phyloP scores from a whole-genome alignment of 2,797 vertebrate species.

The Psittacula echo region DNA sequence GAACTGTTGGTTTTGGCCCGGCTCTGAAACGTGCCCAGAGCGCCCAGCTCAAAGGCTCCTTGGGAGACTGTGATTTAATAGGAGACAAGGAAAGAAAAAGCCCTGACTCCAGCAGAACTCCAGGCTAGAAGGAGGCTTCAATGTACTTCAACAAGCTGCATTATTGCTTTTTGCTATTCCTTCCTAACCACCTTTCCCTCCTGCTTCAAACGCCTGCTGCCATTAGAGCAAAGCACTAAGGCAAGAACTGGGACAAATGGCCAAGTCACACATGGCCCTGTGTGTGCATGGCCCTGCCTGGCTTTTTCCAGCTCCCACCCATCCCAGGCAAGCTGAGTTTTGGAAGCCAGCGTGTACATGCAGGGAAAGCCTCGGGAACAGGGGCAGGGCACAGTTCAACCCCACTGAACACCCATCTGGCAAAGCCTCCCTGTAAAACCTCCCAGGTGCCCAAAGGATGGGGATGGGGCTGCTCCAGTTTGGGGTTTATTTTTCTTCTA shows the following conservation, averaged over 20 bases:
- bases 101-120: background rate
- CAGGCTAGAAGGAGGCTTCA: background rate
- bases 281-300: rapidly evolving
- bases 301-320: background rate
- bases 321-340: background rate
- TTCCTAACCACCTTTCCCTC: background rate
- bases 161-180: background rate
- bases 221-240: background rate
- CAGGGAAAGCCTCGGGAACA: background rate
- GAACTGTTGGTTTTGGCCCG: slow-evolving; percentile 45
- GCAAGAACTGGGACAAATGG: background rate
- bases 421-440: background rate
- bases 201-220: background rate
- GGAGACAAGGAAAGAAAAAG: background rate
- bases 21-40: background rate
- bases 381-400: background rate
- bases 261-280: rapidly evolving
- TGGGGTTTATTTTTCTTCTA: rapidly evolving
- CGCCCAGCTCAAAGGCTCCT: background rate
- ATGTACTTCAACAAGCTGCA: background rate
- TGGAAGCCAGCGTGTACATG: rapidly evolving
- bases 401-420: rapidly evolving
- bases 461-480: background rate
- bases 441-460: rapidly evolving
- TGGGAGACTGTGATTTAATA: background rate